phyloP scores from a whole-genome alignment of 2,888 invertebrate genomes.

The Caenorhabditis virilis region DNA sequence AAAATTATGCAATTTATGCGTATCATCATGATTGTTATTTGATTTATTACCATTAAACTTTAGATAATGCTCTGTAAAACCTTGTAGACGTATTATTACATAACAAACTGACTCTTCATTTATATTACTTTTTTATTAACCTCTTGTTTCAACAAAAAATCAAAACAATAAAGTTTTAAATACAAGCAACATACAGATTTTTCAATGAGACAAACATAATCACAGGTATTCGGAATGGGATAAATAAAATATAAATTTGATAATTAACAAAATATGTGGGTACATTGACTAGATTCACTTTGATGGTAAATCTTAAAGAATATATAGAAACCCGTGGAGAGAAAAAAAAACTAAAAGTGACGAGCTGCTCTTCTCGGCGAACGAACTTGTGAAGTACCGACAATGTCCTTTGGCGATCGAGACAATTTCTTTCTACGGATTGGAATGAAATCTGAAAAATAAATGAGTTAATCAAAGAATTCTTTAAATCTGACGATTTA shows the following conservation, averaged over 20 bases:
- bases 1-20: too few species aligned
- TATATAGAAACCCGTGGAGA: constrained; percentile 15
- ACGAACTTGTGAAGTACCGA: not conserved
- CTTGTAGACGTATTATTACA: too few species aligned
- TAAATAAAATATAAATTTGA: not conserved
- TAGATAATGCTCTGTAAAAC: too few species aligned
- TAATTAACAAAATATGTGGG: too few species aligned
- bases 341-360: constrained; percentile 1
- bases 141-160: too few species aligned
- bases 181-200: too few species aligned
- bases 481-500: too few species aligned
- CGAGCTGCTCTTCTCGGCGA: constrained; percentile 13
- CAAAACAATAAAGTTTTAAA: too few species aligned
- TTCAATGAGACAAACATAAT: constrained; percentile 3
- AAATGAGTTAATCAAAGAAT: not conserved
- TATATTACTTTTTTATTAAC: too few species aligned
- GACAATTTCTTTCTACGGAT: constrained; percentile 14
- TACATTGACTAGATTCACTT: constrained; percentile 14
- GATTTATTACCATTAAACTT: too few species aligned
- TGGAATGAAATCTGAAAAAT: constrained; percentile 6
- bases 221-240: constrained; percentile 27
- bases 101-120: too few species aligned
- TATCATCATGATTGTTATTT: too few species aligned
- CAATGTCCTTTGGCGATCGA: constrained; percentile 5
- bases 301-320: constrained; percentile 2